Evolutionary conservation across 2,113 vertebrate genomes (phyloP).

Genomic region (Tyto alba): DNA sequence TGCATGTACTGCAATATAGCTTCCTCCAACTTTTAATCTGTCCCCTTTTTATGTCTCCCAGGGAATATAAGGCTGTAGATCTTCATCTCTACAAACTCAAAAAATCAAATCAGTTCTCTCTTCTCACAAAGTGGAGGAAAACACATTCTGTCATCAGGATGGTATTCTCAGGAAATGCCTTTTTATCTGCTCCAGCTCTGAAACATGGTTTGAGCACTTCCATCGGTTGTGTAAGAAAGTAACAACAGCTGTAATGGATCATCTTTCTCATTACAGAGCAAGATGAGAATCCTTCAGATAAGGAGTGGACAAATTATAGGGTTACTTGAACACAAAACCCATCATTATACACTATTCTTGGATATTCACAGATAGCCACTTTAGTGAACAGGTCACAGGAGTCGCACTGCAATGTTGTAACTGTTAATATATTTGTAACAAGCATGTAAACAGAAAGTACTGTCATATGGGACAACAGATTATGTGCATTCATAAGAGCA

Average conservation of each 20-base stretch:
- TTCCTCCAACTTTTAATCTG: not conserved
- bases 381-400: not conserved
- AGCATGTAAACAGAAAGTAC: not conserved
- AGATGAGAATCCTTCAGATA: not conserved
- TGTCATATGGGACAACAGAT: not conserved
- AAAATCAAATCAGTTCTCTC: not conserved
- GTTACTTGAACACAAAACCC: not conserved
- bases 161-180: not conserved
- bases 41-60: not conserved
- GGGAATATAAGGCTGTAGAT: not conserved
- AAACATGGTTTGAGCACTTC: rapidly evolving
- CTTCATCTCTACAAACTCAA: not conserved
- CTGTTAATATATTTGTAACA: not conserved
- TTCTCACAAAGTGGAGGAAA: not conserved
- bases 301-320: not conserved
- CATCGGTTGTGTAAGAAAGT: not conserved
- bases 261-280: not conserved
- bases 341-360: not conserved
- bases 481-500: not conserved
- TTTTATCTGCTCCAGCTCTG: not conserved
- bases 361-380: not conserved
- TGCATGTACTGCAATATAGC: not conserved
- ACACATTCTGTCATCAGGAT: not conserved
- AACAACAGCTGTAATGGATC: not conserved
- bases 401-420: not conserved